Percentiles rank a stretch among this genome's conserved stretches.
Conservation (phyloP, 2,888 invertebrate species). For the Drosophila siamana region DNA sequence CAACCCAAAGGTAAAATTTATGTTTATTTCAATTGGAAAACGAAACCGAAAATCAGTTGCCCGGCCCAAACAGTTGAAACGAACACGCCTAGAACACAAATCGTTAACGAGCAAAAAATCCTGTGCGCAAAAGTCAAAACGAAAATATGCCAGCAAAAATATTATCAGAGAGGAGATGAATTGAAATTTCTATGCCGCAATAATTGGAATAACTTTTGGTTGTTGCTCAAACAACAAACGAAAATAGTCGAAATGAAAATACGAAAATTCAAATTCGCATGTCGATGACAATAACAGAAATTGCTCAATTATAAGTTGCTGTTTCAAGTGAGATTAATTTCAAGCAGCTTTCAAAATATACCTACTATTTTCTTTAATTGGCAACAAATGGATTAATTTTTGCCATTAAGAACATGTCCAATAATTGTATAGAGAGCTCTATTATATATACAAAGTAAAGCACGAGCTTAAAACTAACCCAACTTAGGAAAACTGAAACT, state of each 20-base stretch:
- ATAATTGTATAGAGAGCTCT: no score
- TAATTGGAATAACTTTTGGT: slow-evolving; percentile 13
- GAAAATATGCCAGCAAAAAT: slow-evolving; percentile 17
- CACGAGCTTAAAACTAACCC: no score
- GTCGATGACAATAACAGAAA: slow-evolving; percentile 9
- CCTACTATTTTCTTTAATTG: background rate
- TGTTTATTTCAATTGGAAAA: slow-evolving; percentile 67
- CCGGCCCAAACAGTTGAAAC: no score
- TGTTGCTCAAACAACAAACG: background rate
- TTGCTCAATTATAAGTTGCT: background rate
- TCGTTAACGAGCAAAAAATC: no score
- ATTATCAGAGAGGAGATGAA: background rate
- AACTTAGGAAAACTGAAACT: no score
- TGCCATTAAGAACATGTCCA: background rate
- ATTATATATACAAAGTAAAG: no score
- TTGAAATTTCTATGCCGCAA: background rate
- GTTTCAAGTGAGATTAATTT: background rate
- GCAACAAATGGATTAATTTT: background rate
- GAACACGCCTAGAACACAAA: no score
- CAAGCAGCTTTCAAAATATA: background rate
- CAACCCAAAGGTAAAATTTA: slow-evolving; percentile 49
- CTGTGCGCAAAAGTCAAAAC: no score
- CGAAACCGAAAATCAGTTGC: no score
- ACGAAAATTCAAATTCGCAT: slow-evolving; percentile 14
- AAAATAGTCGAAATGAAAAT: background rate